These are phyloP conservation scores for Saguinus midas DNA, from an alignment of 2,113 vertebrate genomes.

Conservation along the genomic window DNA sequence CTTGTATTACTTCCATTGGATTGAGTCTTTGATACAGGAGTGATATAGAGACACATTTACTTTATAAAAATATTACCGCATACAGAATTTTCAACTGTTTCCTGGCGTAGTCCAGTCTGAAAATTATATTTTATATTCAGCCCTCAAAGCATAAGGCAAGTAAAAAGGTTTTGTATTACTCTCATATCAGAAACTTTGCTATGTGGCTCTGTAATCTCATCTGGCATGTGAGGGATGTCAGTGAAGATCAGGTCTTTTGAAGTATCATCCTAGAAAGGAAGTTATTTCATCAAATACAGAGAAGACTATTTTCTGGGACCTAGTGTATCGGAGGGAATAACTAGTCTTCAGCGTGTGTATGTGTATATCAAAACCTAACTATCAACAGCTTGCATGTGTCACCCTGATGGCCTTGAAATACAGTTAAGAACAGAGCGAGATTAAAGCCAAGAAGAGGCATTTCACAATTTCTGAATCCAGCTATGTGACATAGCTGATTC, in stretches of 20 bases:
- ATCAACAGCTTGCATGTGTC: neutral
- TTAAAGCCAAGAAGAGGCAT: neutral
- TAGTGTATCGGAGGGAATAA: neutral
- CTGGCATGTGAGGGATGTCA: neutral
- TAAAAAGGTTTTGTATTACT: neutral
- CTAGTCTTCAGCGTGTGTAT: neutral
- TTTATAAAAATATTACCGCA: neutral
- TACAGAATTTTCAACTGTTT: constrained; percentile 19
- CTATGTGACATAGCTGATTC: neutral
- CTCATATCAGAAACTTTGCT: neutral
- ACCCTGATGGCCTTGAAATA: constrained; percentile 13
- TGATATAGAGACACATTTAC: neutral
- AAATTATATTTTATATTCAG: neutral
- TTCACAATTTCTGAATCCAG: neutral
- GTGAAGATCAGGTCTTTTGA: neutral
- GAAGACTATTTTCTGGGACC: neutral
- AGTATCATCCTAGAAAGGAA: neutral
- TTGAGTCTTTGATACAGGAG: neutral
- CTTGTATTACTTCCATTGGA: neutral
- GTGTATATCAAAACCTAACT: neutral
- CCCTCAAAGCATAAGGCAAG: neutral
- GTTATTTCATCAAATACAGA: neutral
- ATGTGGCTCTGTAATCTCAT: neutral
- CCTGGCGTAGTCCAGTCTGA: neutral
- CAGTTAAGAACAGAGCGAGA: neutral